Evolutionary conservation across 2,797 vertebrate species (phyloP).

Genomic region (Ctenosaura bakeri): DNA sequence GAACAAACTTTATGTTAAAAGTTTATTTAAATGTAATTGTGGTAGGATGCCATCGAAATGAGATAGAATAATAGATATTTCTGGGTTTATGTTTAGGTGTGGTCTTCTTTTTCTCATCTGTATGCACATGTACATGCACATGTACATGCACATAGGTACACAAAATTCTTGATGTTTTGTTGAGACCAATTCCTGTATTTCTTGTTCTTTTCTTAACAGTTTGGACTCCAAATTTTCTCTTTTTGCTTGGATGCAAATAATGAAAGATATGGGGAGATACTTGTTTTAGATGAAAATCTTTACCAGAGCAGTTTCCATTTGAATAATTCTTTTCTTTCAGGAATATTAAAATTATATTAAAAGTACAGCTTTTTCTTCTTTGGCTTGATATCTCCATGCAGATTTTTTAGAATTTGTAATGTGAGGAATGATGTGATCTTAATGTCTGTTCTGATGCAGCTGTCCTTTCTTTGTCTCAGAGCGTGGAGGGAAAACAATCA

Average conservation of each 20-base stretch:
- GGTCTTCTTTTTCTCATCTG: neutral
- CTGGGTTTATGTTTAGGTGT: neutral
- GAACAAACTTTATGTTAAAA: slow-evolving; percentile 20
- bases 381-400: neutral
- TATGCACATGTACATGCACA: too few species aligned
- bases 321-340: neutral
- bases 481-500: slow-evolving; percentile 32
- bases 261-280: neutral
- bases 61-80: slow-evolving; percentile 6
- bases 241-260: neutral
- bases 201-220: neutral
- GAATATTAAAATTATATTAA: neutral
- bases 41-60: slow-evolving; percentile 33
- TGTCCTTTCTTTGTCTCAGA: slow-evolving; percentile 23
- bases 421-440: neutral
- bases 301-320: neutral
- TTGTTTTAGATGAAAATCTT: neutral
- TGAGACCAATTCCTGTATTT: neutral
- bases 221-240: neutral
- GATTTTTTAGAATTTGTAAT: neutral
- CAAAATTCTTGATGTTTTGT: neutral
- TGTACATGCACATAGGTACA: neutral
- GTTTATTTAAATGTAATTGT: slow-evolving; percentile 32
- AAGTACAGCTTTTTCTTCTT: neutral
- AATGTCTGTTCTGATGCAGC: neutral